Evolutionary conservation across 2,888 invertebrate genomes (phyloP), one percentile per base, ranked within the genome.

Genomic region (Chloroclysta siterata): DNA sequence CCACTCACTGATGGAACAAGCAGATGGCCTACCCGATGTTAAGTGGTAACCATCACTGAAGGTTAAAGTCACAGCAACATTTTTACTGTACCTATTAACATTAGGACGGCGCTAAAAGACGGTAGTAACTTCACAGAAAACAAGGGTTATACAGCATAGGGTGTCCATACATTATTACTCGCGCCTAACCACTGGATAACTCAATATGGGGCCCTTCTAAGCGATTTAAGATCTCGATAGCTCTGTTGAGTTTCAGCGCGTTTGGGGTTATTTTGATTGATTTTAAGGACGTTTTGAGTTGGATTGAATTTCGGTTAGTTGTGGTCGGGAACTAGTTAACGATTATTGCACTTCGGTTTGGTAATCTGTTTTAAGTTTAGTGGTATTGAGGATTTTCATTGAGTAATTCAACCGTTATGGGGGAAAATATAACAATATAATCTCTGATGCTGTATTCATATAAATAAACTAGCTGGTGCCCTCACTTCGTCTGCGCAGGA

Each of bases 211-310:
- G 79, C 66, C 70, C 81, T 81, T 77, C 78, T 84, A 84, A 88
- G 82, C 87, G 88, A 87, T 91, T 89, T 88, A 87, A 91, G 89
- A 89, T 88, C 78, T 81, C 85, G 76, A 85, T 83, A 53, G 84
- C 81, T 84, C 79, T 81, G 84, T 81, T 84, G 85, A 84, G 81
- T 84, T 81, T 79, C 78, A 74, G 73, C 78, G 8, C n/a, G 42
- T 42, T 50, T 47, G 82, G 87, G 86, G 85, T 82, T 84, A 82
- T 82, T 84, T 83, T 88, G 85, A 88, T 89, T 88, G 88, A 90
- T 87, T 86, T 80, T 77, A 78, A 85, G 74, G 73, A 69, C 65
- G 61, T 53, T 62, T 61, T 61, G 36, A 65, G 67, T 57, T 68
- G 61, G 65, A 56, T 48, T 53, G 6, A 33, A 46, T 28, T 52